Evolutionary conservation across 2,797 vertebrate species (phyloP).

Genomic region (Pantherophis alleghaniensis): DNA sequence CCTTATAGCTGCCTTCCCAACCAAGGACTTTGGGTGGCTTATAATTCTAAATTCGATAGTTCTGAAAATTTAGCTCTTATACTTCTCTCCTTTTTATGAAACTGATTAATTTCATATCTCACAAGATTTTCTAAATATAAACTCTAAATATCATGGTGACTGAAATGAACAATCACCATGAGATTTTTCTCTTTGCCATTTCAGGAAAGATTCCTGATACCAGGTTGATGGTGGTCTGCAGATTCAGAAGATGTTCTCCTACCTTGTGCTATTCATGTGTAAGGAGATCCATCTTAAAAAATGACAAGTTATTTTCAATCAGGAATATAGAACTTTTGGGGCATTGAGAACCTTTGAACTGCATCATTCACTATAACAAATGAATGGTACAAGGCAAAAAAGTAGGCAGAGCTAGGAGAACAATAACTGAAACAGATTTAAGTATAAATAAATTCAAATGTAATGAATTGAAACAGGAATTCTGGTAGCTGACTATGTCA

Average conservation of each 20-base stretch:
- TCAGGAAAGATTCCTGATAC: background rate
- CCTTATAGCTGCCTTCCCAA: background rate
- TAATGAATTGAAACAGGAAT: background rate
- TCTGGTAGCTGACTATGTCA: background rate
- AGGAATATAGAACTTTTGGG: background rate
- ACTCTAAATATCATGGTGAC: background rate
- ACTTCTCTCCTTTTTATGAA: background rate
- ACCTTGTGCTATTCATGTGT: background rate
- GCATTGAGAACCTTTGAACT: background rate
- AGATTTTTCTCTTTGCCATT: background rate
- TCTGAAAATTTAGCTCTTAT: background rate
- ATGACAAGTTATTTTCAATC: background rate
- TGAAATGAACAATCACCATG: background rate
- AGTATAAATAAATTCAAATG: background rate
- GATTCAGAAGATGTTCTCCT: background rate
- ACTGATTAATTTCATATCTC: background rate
- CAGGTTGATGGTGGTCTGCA: background rate
- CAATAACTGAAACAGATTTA: background rate
- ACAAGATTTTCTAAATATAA: background rate
- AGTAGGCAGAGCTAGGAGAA: background rate
- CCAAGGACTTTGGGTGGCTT: background rate
- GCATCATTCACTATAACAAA: background rate
- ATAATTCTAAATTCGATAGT: background rate
- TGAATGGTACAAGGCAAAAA: background rate
- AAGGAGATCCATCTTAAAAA: background rate